A percentile compares a stretch with the other conserved stretches of the same genome.
Evolutionary conservation across 2,888 invertebrate genomes (phyloP).

Genomic region (Noctua comes): DNA sequence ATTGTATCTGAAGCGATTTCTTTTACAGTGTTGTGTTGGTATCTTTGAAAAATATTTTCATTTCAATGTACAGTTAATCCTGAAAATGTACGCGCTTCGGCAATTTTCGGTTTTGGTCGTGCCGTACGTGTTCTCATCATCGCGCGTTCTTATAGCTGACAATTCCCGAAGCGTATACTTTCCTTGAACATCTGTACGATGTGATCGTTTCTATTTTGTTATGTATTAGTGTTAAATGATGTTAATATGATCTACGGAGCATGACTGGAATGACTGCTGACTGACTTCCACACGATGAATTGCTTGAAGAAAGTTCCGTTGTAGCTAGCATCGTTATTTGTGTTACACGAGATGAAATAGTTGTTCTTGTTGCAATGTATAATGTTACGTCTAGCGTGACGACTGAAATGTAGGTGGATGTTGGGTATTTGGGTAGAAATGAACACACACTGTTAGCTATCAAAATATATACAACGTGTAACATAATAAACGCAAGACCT

Average conservation of each 20-base stretch:
- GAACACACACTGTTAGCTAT: background rate
- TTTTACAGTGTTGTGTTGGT: background rate
- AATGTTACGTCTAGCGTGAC: conserved; percentile 1
- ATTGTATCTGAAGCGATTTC: background rate
- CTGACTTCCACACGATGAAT: conserved; percentile 65
- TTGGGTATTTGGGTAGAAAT: background rate
- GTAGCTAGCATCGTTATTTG: background rate
- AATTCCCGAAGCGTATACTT: background rate
- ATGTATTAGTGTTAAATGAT: conserved; percentile 37
- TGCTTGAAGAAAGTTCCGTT: conserved; percentile 60
- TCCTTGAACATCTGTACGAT: background rate
- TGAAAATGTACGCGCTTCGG: background rate
- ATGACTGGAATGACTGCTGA: conserved; percentile 71
- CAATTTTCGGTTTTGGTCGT: background rate
- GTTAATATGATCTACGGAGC: conserved; percentile 64
- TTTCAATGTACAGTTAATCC: conserved; percentile 6
- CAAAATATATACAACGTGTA: no score
- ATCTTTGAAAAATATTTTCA: conserved; percentile 21
- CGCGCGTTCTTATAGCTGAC: background rate
- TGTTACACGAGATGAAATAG: conserved; percentile 10
- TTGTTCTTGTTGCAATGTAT: background rate
- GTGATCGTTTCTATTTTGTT: conserved; percentile 1
- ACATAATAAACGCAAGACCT: no score
- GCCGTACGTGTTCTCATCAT: background rate
- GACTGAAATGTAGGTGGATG: background rate